Evolutionary conservation across 2,888 invertebrate species (phyloP).

Genomic region (Eurytoma adleriae): DNA sequence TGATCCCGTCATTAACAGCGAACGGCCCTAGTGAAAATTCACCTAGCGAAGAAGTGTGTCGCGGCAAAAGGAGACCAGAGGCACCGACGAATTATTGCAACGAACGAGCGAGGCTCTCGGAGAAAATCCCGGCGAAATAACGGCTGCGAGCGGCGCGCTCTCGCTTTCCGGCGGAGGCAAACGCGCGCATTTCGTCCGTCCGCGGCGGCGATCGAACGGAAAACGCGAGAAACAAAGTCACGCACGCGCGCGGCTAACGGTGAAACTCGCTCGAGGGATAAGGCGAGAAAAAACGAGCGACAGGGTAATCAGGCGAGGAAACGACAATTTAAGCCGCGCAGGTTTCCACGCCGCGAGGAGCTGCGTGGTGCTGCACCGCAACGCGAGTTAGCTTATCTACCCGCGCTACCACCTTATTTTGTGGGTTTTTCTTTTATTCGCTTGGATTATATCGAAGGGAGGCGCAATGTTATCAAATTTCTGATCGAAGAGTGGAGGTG

Average conservation of each 20-base stretch:
- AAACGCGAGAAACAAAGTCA: background rate
- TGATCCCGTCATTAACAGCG: too few species aligned
- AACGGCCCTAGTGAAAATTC: too few species aligned
- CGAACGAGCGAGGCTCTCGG: background rate
- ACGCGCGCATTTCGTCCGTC: background rate
- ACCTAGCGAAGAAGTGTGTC: too few species aligned
- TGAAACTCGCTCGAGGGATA: conserved; percentile 14
- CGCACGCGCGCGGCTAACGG: background rate
- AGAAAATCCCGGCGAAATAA: conserved; percentile 7
- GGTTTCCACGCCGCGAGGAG: conserved; percentile 2
- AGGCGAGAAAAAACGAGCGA: conserved; percentile 5
- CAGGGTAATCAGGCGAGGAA: background rate
- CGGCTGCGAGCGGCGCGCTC: background rate
- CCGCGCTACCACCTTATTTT: too few species aligned
- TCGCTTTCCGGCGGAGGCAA: background rate
- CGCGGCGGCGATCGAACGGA: background rate
- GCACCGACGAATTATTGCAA: background rate
- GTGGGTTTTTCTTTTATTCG: too few species aligned
- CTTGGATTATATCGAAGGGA: too few species aligned
- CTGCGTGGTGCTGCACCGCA: too few species aligned
- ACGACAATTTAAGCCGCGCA: background rate
- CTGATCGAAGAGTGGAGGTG: too few species aligned
- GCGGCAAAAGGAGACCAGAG: background rate
- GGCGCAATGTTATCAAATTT: too few species aligned
- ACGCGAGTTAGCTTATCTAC: too few species aligned